Base-by-base conservation (phyloP, 2,113 vertebrate species). In the Stegostoma tigrinum region DNA sequence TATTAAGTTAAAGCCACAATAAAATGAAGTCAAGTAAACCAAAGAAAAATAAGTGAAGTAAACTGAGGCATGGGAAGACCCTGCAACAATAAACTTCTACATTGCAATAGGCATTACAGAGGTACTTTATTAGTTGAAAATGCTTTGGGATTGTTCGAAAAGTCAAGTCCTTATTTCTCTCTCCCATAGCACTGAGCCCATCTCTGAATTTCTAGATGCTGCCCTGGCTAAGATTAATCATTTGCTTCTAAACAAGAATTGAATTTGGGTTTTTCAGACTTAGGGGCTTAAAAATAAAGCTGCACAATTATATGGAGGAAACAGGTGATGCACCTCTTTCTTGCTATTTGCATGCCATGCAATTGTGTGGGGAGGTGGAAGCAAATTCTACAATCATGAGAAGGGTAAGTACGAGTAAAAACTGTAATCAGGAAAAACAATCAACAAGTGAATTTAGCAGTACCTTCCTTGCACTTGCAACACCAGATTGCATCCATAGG, bases 401-500 rank as follows among this genome's bases (percentile, higher is more conserved):
- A 83, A 80, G 12, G 75, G 34, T 34, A 38, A 80, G 12, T n/a
- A n/a, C 34, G 12, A 83, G 38, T 42, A 83, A 66, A 38, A 21
- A 91, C n/a, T 64, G 30, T 90, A 55, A 90, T n/a, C 27, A 34
- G 15, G 89, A 19, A 66, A 38, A 91, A 61, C n/a, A 5, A 72
- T 34, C 27, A 52, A 48, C 55, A 95, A 95, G 48, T 95, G 38
- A 75, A 95, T 52, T 70, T 48, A 34, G 61, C 38, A 0, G 70
- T 97, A 99, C 99, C 99, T 98, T 98, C 99, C 99, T 96, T 99
- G 98, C 23, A 99, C 98, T 97, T 99, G 99, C 96, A 99, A 96
- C 1, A 99, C 98, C 96, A 99, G 97, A 97, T 99, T 99, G 97
- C 97, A 99, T 86, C 99, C 99, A 0, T 99, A 99, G 14, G 98